Percentiles rank a stretch among this genome's conserved stretches.
Evolutionary conservation across 2,888 invertebrate species (phyloP).

Genomic region (Smittia sp.): DNA sequence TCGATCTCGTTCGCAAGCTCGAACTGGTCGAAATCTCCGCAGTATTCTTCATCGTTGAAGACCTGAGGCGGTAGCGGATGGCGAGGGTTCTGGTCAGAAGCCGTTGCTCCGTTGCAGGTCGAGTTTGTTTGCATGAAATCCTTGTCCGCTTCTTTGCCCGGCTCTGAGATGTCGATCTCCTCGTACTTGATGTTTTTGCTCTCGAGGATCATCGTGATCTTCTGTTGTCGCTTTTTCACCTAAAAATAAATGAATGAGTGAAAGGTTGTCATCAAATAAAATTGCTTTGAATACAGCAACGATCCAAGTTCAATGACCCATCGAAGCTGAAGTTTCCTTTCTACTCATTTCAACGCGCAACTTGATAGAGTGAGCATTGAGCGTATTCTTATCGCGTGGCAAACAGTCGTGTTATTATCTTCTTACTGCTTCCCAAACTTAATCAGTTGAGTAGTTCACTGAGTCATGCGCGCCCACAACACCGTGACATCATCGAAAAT

Average conservation of each 20-base stretch:
- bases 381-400: no score
- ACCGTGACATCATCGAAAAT: no score
- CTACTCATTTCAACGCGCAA: no score
- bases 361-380: no score
- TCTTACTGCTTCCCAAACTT: no score
- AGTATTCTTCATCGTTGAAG: conserved; percentile 84
- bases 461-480: no score
- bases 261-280: no score
- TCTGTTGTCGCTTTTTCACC: conserved; percentile 95
- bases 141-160: conserved; percentile 82
- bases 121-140: conserved; percentile 90
- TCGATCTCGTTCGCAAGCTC: conserved; percentile 89
- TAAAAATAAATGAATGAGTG: conserved; percentile 52
- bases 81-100: conserved; percentile 64
- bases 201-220: conserved; percentile 89
- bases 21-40: conserved; percentile 90
- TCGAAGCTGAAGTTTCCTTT: no score
- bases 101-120: conserved; percentile 60
- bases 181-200: conserved; percentile 87
- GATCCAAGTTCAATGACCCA: no score
- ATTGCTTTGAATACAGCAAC: no score
- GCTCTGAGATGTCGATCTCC: conserved; percentile 91
- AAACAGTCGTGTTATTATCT: no score
- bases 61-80: conserved; percentile 90
- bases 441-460: no score